Evolutionary conservation across 2,888 invertebrate species (phyloP).

Genomic region (Ametastegia equiseti): DNA sequence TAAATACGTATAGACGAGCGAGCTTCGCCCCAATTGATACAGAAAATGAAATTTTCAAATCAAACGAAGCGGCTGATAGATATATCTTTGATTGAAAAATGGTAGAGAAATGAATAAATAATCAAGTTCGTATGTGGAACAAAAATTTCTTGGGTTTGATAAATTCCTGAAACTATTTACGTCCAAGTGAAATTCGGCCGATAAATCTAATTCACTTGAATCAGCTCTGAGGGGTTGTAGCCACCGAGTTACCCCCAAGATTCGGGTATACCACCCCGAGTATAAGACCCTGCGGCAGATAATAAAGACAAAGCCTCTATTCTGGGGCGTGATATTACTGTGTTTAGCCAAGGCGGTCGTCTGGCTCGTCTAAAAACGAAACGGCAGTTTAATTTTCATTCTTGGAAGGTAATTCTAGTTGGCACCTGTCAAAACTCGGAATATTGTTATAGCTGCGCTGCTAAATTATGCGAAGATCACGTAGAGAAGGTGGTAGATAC

Average conservation of each 20-base stretch:
- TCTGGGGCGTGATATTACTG: conserved; percentile 10
- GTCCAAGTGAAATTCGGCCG: conserved; percentile 8
- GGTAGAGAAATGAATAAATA: background rate
- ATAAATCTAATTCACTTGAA: background rate
- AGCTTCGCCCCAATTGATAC: conserved; percentile 14
- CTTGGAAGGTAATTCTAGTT: background rate
- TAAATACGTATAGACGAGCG: background rate
- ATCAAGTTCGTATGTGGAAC: background rate
- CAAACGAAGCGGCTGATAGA: conserved; percentile 18
- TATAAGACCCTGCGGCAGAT: background rate
- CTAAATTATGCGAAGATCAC: conserved; percentile 17
- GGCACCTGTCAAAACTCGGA: conserved; percentile 21
- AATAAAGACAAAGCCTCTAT: conserved; percentile 41
- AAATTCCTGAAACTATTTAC: background rate
- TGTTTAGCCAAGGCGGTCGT: conserved; percentile 28
- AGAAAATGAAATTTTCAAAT: conserved; percentile 27
- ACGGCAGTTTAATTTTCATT: conserved; percentile 44
- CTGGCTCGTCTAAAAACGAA: conserved; percentile 21
- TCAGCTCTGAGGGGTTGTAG: conserved; percentile 26
- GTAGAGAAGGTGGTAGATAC: background rate
- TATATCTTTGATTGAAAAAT: conserved; percentile 29
- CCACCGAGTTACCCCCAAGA: conserved; percentile 22
- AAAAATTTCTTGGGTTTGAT: background rate
- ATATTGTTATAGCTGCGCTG: conserved; percentile 17
- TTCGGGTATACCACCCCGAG: background rate